Evolutionary conservation across 2,113 vertebrate genomes (phyloP).

Genomic region (Pseudorasbora parva): DNA sequence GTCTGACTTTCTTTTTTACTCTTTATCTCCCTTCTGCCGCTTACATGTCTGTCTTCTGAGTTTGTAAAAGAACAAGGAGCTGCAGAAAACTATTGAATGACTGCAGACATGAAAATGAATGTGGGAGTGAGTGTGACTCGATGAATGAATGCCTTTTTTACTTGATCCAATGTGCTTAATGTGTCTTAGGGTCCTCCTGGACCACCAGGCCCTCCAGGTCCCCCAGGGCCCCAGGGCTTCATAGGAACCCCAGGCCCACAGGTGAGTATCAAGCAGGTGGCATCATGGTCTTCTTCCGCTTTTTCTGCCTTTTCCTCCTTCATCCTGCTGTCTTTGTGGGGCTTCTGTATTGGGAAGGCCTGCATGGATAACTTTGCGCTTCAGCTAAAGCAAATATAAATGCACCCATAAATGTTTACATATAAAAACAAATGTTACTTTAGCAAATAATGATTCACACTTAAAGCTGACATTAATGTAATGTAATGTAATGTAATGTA

Average conservation of each 20-base stretch:
- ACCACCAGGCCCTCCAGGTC: slow-evolving; percentile 84
- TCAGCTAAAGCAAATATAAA: slow-evolving; percentile 56
- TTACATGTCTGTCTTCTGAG: neutral
- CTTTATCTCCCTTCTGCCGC: neutral
- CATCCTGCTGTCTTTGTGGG: slow-evolving; percentile 37
- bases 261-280: slow-evolving; percentile 71
- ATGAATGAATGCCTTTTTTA: neutral
- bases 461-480: slow-evolving; percentile 11
- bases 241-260: slow-evolving; percentile 83
- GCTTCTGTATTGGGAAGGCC: slow-evolving; percentile 41
- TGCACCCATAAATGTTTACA: slow-evolving; percentile 17
- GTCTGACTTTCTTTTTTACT: slow-evolving; percentile 71
- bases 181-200: slow-evolving; percentile 84
- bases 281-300: slow-evolving; percentile 20
- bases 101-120: neutral
- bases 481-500: slow-evolving; percentile 49
- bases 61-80: too few relatives aligned
- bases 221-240: slow-evolving; percentile 84
- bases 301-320: slow-evolving; percentile 20
- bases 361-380: slow-evolving; percentile 60
- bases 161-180: slow-evolving; percentile 1
- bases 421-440: slow-evolving; percentile 21
- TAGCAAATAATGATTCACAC: slow-evolving; percentile 19
- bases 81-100: neutral
- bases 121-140: neutral